Evolutionary conservation across 1,140 invertebrate genomes (phyloP).

Genomic region (Drosophila oshimai): DNA sequence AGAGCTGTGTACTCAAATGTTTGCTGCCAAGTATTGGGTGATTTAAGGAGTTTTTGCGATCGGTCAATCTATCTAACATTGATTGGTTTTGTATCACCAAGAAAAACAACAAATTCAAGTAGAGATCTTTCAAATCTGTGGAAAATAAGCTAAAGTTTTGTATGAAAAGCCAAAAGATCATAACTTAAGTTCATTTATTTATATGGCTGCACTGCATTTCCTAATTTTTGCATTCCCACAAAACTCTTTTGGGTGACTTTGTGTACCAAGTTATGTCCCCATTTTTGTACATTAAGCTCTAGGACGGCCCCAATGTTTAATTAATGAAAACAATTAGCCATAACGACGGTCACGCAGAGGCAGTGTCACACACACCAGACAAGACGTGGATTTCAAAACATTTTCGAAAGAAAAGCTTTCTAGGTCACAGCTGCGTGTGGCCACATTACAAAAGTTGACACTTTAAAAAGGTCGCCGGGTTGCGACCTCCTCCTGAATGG

Average conservation of each 20-base stretch:
- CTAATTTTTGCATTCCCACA: neutral
- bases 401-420: constrained; percentile 76
- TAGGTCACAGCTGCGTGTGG: constrained; percentile 57
- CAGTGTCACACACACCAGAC: constrained; percentile 16
- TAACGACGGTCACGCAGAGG: constrained; percentile 61
- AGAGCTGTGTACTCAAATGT: neutral
- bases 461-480: constrained; percentile 56
- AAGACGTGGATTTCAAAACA: constrained; percentile 31
- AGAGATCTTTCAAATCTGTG: no score
- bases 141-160: no score
- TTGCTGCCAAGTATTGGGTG: constrained; percentile 14
- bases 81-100: no score
- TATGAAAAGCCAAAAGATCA: neutral
- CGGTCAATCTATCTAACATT: neutral
- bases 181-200: neutral
- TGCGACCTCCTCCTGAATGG: constrained; percentile 8
- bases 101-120: no score
- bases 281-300: constrained; percentile 30
- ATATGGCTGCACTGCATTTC: neutral
- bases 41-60: neutral
- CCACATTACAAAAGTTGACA: constrained; percentile 28
- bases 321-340: constrained; percentile 67
- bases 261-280: neutral
- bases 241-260: neutral
- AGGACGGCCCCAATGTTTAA: constrained; percentile 44